Percentiles rank a stretch among this genome's conserved stretches.
These are phyloP conservation scores for Orbicella faveolata DNA, from an alignment of 64 coral and sea anemone species.

Conservation along the genomic window DNA sequence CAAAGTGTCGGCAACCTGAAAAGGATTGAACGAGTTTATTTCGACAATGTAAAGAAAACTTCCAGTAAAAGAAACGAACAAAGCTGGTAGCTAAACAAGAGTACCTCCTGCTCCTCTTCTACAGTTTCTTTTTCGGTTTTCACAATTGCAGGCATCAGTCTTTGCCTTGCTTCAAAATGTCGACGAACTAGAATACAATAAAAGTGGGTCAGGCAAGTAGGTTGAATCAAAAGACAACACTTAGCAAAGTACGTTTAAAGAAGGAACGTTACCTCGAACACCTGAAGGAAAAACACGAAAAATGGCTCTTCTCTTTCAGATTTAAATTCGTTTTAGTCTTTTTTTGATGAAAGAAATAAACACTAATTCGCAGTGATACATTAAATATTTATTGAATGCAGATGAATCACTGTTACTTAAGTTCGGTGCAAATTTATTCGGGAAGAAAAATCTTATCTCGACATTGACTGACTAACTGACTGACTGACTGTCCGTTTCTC, in stretches of 20 bases:
- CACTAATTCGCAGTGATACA: no score
- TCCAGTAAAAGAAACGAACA: neutral
- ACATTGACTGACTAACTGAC: neutral
- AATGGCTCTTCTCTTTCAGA: no score
- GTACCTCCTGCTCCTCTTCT: neutral
- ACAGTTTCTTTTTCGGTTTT: neutral
- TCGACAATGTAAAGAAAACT: neutral
- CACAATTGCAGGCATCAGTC: constrained; percentile 40
- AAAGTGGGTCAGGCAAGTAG: neutral
- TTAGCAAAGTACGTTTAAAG: neutral
- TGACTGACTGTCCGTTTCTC: neutral
- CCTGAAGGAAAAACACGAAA: no score
- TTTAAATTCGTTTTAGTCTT: no score
- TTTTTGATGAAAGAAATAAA: no score
- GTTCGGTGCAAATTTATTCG: no score
- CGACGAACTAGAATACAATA: constrained; percentile 63
- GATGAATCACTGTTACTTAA: no score
- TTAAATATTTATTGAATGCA: no score
- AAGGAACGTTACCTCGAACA: neutral
- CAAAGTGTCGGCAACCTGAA: neutral
- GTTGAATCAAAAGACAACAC: neutral
- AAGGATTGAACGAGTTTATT: neutral
- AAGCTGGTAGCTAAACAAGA: neutral
- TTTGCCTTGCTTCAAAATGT: constrained; percentile 76
- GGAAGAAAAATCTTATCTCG: no score